phyloP scores from a whole-genome alignment of 1,140 invertebrate species.

The Pseudobourletiella spinata region DNA sequence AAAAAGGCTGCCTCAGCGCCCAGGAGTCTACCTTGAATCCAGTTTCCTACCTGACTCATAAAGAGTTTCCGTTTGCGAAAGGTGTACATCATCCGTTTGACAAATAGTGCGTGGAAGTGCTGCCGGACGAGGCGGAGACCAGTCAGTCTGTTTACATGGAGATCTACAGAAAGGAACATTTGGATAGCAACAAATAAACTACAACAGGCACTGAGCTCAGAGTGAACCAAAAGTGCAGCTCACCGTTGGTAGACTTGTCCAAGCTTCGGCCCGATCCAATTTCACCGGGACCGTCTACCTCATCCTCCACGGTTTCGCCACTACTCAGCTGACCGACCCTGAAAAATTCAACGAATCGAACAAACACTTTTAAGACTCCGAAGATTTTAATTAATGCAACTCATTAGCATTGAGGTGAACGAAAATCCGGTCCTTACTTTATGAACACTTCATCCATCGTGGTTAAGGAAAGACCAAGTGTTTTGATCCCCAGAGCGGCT shows the following conservation, averaged over 20 bases:
- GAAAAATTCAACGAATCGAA: neutral
- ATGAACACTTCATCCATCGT: conserved; percentile 36
- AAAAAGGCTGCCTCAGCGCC: too few relatives aligned
- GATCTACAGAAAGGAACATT: neutral
- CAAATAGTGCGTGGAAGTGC: conserved; percentile 25
- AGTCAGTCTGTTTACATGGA: neutral
- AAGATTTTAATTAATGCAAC: neutral
- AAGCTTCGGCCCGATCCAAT: too few relatives aligned
- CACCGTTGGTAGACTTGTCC: too few relatives aligned
- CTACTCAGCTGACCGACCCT: conserved; percentile 11
- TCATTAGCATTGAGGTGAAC: neutral
- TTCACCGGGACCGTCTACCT: too few relatives aligned
- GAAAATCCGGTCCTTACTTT: neutral
- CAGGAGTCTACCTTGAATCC: neutral
- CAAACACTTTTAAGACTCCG: neutral
- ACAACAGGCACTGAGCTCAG: too few relatives aligned
- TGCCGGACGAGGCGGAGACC: conserved; percentile 17
- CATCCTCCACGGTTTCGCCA: neutral
- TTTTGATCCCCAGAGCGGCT: conserved; percentile 27
- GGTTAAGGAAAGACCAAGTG: conserved; percentile 32
- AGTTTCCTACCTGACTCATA: conserved; percentile 29
- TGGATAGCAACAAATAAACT: too few relatives aligned
- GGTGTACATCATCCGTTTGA: conserved; percentile 29
- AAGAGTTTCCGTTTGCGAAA: conserved; percentile 22
- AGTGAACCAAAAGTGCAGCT: too few relatives aligned